phyloP scores from a whole-genome alignment of 2,797 vertebrate genomes.

The Podargus strigoides region DNA sequence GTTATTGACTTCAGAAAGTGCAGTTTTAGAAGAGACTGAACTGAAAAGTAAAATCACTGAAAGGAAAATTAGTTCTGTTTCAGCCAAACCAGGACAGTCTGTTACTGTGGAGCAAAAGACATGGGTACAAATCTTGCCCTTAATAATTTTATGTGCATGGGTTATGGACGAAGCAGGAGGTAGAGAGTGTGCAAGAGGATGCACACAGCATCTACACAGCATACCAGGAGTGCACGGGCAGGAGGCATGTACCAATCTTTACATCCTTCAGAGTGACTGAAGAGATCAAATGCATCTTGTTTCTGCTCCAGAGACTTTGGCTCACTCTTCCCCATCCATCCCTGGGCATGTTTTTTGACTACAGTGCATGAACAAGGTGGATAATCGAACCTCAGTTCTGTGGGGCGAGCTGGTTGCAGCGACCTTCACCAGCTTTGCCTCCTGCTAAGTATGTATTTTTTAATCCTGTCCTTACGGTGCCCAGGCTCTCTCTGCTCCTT shows the following conservation, averaged over 20 bases:
- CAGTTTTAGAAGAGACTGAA: no score
- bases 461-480: not conserved
- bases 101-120: not conserved
- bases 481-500: not conserved
- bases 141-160: rapidly evolving
- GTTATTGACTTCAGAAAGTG: no score
- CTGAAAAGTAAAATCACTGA: no score
- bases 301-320: not conserved
- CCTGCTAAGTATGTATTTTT: not conserved
- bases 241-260: not conserved
- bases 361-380: rapidly evolving
- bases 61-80: no score
- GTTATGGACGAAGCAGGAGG: not conserved
- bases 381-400: not conserved
- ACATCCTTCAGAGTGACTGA: not conserved
- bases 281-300: not conserved
- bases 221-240: rapidly evolving
- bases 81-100: no score
- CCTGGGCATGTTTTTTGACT: not conserved
- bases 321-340: not conserved
- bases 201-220: not conserved
- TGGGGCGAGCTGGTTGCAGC: not conserved
- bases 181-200: not conserved
- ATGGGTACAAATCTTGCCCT: rapidly evolving
- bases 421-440: not conserved